phyloP scores from a whole-genome alignment of 2,113 vertebrate species.

The Pachypanchax playfairii region DNA sequence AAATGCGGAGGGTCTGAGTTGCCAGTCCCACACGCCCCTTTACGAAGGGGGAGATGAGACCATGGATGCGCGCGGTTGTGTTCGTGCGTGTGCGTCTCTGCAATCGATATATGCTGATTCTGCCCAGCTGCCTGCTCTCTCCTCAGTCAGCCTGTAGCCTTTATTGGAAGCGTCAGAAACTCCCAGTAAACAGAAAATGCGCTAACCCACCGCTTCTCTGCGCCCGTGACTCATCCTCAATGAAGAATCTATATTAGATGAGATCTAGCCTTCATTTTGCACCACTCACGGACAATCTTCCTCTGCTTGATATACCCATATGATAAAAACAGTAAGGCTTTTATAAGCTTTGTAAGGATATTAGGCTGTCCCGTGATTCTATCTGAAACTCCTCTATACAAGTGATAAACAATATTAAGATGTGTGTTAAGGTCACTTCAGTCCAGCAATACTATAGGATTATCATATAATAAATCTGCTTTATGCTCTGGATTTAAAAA shows the following conservation, averaged over 20 bases:
- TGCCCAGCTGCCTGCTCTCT: slow-evolving; percentile 25
- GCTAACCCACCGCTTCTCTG: not conserved
- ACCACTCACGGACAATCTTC: not conserved
- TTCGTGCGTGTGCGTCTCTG: slow-evolving; percentile 28
- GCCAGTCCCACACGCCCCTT: slow-evolving; percentile 71
- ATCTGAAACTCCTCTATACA: not conserved
- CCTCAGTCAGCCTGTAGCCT: slow-evolving; percentile 10
- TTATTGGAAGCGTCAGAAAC: slow-evolving; percentile 29
- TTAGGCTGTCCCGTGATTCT: not conserved
- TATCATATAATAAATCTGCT: too few relatives aligned
- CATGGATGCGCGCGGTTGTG: slow-evolving; percentile 27
- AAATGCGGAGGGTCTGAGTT: slow-evolving; percentile 58
- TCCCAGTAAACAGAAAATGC: slow-evolving; percentile 20
- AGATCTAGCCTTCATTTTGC: slow-evolving; percentile 5
- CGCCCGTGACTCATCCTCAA: not conserved
- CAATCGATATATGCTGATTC: slow-evolving; percentile 64
- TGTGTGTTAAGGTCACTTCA: not conserved
- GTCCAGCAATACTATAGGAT: too few relatives aligned
- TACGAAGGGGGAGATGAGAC: slow-evolving; percentile 51
- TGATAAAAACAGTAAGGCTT: not conserved
- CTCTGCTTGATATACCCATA: not conserved
- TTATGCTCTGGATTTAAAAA: too few relatives aligned
- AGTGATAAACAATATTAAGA: not conserved
- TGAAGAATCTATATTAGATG: too few relatives aligned
- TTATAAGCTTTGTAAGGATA: not conserved